Conservation (phyloP, 2,888 invertebrate genomes). For the Camptogramma bilineatum region DNA sequence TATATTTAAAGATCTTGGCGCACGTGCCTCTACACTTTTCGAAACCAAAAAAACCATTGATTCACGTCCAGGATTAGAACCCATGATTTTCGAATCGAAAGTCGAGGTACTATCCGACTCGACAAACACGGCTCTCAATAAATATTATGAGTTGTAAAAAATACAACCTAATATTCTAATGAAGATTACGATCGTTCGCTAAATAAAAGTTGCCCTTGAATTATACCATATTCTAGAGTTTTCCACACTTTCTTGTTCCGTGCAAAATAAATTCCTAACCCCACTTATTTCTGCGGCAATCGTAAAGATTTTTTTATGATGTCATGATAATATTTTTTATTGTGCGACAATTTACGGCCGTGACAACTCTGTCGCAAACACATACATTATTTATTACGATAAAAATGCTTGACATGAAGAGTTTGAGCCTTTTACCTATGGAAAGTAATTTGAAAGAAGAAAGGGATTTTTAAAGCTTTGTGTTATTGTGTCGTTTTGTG, state of each 20-base stretch:
- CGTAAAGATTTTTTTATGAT: slow-evolving; percentile 67
- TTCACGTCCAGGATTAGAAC: too few relatives aligned
- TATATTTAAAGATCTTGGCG: too few relatives aligned
- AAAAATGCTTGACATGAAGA: slow-evolving; percentile 7
- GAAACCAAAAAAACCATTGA: too few relatives aligned
- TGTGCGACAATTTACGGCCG: slow-evolving; percentile 56
- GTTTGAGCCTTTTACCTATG: neutral
- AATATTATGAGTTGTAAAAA: too few relatives aligned
- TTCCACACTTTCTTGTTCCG: slow-evolving; percentile 44
- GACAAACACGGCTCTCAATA: too few relatives aligned
- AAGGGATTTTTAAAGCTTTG: neutral
- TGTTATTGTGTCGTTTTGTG: too few relatives aligned
- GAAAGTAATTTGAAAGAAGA: neutral
- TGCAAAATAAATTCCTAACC: slow-evolving; percentile 61
- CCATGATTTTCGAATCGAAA: too few relatives aligned
- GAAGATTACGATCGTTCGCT: too few relatives aligned
- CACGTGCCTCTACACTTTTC: too few relatives aligned
- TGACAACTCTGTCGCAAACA: slow-evolving; percentile 33
- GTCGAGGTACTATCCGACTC: too few relatives aligned
- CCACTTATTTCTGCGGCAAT: slow-evolving; percentile 59
- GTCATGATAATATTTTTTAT: slow-evolving; percentile 67
- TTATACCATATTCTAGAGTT: slow-evolving; percentile 18
- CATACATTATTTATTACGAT: slow-evolving; percentile 24
- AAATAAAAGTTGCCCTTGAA: neutral
- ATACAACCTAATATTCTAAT: too few relatives aligned